phyloP scores from a whole-genome alignment of 2,888 invertebrate genomes.

The Geotrupes spiniger region DNA sequence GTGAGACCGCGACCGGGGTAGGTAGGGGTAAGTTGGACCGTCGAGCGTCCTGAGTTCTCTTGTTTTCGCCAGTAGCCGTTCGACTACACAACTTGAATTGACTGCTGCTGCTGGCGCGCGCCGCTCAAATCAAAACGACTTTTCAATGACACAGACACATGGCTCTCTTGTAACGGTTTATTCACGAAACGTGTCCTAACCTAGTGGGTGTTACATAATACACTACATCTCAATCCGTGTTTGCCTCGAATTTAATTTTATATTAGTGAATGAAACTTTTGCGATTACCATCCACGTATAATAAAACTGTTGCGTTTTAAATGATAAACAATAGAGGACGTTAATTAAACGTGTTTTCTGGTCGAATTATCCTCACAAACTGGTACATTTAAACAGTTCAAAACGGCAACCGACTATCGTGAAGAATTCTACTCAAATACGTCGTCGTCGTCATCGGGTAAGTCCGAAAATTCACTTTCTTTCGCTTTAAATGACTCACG shows the following conservation, averaged over 20 bases:
- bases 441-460: constrained; percentile 28
- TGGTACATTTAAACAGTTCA: constrained; percentile 15
- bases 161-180: no score
- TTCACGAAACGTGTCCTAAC: no score
- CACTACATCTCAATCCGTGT: no score
- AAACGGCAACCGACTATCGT: constrained; percentile 30
- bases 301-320: no score
- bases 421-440: constrained; percentile 23
- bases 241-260: no score
- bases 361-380: neutral
- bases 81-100: constrained; percentile 12
- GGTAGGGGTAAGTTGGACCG: constrained; percentile 44
- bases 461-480: constrained; percentile 6
- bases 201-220: no score
- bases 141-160: no score
- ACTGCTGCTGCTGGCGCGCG: no score
- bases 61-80: constrained; percentile 32
- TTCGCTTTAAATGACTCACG: neutral
- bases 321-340: no score
- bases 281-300: no score
- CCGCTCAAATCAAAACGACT: no score
- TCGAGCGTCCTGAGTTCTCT: constrained; percentile 24
- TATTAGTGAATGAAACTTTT: no score
- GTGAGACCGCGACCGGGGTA: constrained; percentile 42
- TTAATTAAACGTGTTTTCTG: constrained; percentile 2